Percentiles rank a stretch among this genome's conserved stretches.
These are phyloP conservation scores for Anhinga anhinga DNA, from an alignment of 2,113 vertebrate genomes.

Conservation along the genomic window DNA sequence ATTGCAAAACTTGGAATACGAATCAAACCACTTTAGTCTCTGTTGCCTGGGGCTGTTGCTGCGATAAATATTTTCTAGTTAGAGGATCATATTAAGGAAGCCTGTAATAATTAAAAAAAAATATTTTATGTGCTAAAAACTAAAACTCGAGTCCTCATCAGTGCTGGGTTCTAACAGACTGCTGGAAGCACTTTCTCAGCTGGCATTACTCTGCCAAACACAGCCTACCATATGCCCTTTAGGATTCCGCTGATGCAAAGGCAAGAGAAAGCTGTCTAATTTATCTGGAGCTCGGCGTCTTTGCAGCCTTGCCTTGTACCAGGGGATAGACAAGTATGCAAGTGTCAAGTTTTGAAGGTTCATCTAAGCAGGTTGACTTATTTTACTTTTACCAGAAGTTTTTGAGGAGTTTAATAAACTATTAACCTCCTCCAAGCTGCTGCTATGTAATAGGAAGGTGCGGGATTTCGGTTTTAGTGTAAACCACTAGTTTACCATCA, in stretches of 20 bases:
- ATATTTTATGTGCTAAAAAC: background rate
- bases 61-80: background rate
- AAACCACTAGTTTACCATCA: background rate
- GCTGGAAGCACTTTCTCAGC: background rate
- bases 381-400: background rate
- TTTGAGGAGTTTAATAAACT: background rate
- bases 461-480: background rate
- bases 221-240: background rate
- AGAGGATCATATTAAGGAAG: background rate
- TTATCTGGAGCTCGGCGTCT: background rate
- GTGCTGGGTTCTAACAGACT: background rate
- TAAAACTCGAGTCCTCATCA: background rate
- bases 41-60: background rate
- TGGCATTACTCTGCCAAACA: background rate
- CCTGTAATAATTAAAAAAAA: background rate
- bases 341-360: background rate
- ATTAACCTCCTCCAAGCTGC: background rate
- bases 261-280: background rate
- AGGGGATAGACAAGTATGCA: background rate
- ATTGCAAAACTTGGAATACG: background rate
- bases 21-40: background rate
- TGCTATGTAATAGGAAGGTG: background rate
- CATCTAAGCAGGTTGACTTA: background rate
- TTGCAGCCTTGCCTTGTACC: background rate
- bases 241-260: slow-evolving; percentile 1